Evolutionary conservation across 2,797 vertebrate genomes (phyloP).

Genomic region (Gymnoscopelus braueri): DNA sequence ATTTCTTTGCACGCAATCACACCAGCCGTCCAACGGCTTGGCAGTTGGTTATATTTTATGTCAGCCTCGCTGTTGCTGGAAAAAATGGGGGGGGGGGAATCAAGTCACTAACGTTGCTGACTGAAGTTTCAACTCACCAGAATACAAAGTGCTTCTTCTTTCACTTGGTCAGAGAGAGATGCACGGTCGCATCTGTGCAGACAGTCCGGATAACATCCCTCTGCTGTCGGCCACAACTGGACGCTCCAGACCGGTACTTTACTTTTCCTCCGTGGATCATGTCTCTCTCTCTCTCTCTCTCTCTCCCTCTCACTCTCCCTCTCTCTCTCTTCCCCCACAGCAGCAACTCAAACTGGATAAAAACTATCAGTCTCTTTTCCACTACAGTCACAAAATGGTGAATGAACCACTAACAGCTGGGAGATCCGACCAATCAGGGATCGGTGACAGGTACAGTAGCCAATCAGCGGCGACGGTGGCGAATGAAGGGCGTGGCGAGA

Average conservation of each 20-base stretch:
- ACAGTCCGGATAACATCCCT: conserved; percentile 64
- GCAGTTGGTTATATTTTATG: conserved; percentile 19
- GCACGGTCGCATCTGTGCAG: conserved; percentile 71
- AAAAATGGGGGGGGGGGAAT: conserved; percentile 18
- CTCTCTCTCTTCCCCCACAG: conserved; percentile 59
- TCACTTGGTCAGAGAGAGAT: conserved; percentile 63
- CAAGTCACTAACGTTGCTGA: conserved; percentile 37
- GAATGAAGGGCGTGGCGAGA: conserved; percentile 67
- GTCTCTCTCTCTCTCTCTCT: conserved; percentile 43
- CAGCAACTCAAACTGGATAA: conserved; percentile 81
- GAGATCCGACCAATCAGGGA: conserved; percentile 84
- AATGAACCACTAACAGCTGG: conserved; percentile 98
- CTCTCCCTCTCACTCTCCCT: too few relatives aligned
- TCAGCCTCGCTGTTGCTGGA: conserved; percentile 28
- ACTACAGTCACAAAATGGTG: conserved; percentile 98
- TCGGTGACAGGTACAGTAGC: conserved; percentile 86
- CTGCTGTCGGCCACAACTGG: conserved; percentile 63
- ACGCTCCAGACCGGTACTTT: conserved; percentile 64
- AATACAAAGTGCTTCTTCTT: conserved; percentile 52
- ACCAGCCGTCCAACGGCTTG: conserved; percentile 45
- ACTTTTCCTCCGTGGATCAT: conserved; percentile 78
- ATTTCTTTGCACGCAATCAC: conserved; percentile 57
- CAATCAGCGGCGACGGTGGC: conserved; percentile 60
- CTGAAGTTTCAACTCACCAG: conserved; percentile 80
- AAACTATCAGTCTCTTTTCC: conserved; percentile 90